These are phyloP conservation scores for Eptesicus fuscus DNA, from an alignment of 2,113 vertebrate genomes.

Conservation along the genomic window DNA sequence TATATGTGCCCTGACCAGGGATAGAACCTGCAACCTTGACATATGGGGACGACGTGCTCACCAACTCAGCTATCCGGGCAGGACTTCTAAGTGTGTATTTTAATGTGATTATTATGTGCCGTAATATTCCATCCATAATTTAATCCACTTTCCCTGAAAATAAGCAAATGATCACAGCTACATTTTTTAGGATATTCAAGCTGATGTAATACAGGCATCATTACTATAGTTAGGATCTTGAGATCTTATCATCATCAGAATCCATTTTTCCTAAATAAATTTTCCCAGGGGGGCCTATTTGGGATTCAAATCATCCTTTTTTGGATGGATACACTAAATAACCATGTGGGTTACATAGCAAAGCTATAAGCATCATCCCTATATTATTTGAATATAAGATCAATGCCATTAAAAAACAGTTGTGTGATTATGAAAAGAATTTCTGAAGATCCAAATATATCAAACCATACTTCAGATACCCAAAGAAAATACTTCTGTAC, in stretches of 20 bases:
- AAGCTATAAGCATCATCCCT: background rate
- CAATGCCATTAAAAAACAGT: background rate
- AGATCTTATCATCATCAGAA: background rate
- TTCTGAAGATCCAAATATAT: background rate
- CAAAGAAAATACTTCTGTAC: background rate
- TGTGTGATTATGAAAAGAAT: background rate
- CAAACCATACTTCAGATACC: background rate
- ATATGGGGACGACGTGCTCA: background rate
- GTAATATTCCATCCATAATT: background rate
- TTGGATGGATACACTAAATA: background rate
- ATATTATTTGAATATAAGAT: background rate
- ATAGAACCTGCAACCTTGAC: background rate
- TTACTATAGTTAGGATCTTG: background rate
- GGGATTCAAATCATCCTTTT: background rate
- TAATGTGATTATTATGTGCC: background rate
- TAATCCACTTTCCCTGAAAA: constrained; percentile 4
- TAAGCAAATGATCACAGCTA: background rate
- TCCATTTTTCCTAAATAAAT: background rate
- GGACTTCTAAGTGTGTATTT: background rate
- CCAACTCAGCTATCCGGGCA: background rate
- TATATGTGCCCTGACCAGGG: background rate
- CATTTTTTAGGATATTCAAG: background rate
- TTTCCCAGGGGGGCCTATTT: background rate
- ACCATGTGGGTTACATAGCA: background rate
- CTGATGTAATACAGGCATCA: background rate